These are phyloP conservation scores for Magallana gigas DNA, from an alignment of 1,140 invertebrate species.

Conservation along the genomic window DNA sequence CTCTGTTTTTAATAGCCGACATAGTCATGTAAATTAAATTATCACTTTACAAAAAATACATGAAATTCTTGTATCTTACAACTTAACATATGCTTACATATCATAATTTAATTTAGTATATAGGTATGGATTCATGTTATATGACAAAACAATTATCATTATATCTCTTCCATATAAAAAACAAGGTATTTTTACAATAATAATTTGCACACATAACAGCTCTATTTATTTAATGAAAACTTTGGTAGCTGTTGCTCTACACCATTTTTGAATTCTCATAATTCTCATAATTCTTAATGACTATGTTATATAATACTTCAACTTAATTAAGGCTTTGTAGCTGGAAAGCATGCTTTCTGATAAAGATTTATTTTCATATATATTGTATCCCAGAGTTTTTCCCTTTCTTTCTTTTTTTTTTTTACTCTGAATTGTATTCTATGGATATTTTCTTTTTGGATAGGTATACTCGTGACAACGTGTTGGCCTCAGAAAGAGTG, in stretches of 20 bases:
- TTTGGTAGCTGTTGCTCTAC: background rate
- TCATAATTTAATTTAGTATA: background rate
- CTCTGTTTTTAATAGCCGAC: background rate
- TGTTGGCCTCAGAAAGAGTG: constrained; percentile 1
- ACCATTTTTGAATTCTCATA: background rate
- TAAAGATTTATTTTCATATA: background rate
- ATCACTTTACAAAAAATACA: background rate
- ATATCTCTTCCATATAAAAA: background rate
- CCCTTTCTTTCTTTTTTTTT: background rate
- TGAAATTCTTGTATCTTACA: background rate
- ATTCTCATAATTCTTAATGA: background rate
- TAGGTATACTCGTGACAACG: constrained; percentile 4
- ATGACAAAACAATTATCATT: background rate
- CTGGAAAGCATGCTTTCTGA: background rate
- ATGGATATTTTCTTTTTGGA: background rate
- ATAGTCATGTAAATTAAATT: background rate
- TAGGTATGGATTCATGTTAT: background rate
- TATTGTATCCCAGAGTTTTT: background rate
- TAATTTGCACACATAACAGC: background rate
- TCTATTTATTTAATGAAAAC: background rate
- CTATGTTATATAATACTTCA: background rate
- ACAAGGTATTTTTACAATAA: no score
- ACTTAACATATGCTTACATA: background rate
- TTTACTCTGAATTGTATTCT: background rate
- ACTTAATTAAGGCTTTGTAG: background rate